Percentiles rank a stretch among this genome's conserved stretches.
Conservation (phyloP, 2,888 invertebrate genomes). For the Lithophane semibrunnea region DNA sequence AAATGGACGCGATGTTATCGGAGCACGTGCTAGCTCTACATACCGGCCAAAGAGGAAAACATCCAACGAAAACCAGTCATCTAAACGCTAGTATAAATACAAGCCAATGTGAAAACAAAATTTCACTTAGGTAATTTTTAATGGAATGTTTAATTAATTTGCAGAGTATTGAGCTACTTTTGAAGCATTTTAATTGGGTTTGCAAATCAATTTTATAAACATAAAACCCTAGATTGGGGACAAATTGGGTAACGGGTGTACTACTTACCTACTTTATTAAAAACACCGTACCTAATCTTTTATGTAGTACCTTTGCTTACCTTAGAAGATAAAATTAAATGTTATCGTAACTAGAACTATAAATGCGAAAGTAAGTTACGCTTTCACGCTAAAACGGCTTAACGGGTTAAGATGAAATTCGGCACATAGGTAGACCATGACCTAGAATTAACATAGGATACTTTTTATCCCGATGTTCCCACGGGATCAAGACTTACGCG, state of each 20-base stretch:
- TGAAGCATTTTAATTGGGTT: constrained; percentile 13
- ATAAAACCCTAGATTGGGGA: background rate
- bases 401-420: too few species aligned
- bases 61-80: constrained; percentile 63
- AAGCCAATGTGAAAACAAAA: constrained; percentile 79
- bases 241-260: background rate
- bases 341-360: too few species aligned
- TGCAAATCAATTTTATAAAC: constrained; percentile 38
- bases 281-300: background rate
- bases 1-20: constrained; percentile 94
- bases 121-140: constrained; percentile 77
- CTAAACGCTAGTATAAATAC: constrained; percentile 75
- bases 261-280: background rate
- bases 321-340: too few species aligned
- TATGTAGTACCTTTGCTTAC: background rate
- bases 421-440: too few species aligned
- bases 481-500: too few species aligned
- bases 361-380: too few species aligned
- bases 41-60: constrained; percentile 84
- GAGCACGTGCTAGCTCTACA: constrained; percentile 96
- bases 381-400: too few species aligned
- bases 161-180: background rate
- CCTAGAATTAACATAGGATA: too few species aligned
- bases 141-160: constrained; percentile 30
- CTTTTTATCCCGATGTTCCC: too few species aligned